Evolutionary conservation across 2,888 invertebrate species (phyloP), one percentile per base, ranked within the genome.

Genomic region (Papilio elwesi): DNA sequence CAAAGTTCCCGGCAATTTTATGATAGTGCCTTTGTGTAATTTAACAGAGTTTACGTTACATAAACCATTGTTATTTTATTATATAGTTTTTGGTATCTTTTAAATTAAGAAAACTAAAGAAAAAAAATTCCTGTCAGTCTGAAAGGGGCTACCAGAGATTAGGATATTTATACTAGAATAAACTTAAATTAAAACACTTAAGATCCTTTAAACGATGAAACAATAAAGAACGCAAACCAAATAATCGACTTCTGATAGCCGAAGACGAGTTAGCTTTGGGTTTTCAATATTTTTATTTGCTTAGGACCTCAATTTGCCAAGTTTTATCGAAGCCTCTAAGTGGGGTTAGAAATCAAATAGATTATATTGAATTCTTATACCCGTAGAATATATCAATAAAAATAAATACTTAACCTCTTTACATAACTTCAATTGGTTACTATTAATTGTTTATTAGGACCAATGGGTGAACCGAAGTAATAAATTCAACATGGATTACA

Each of bases 341-440:
- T 65, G 65, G 65, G 65, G 51, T 65, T 51, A 49, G 49, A 65
- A 65, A 65, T 65, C 65, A 65, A 65, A 65, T 65, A 65, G 51
- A 49, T 16, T 10, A 65, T 65, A 57, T 57, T 57, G 57, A 57
- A 57, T 57, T 57, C 57, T 57, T 57, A 57, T 57, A 38, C 13
- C 38, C 36, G 36, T 38, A 10, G 57, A 36, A 57, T 13, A 57
- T 57, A 43, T 43, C 2, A 43, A 43, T 43, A 43, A 43, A 43
- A 57, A 57, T 38, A 57, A 57, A 57, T 57, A 57, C 36, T 57
- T 57, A 57, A 38, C 57, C 36, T 36, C 13, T 13, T 10, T 16
- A 11, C 26, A 26, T 12, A 12, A 55, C 26, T 55, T 53, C 16
- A 53, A 26, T 55, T 3, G 13, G n/a, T 49, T 5, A 49, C 10